Conservation (phyloP, 1,140 invertebrate genomes). For the Phymorhynchus buccinoides region DNA sequence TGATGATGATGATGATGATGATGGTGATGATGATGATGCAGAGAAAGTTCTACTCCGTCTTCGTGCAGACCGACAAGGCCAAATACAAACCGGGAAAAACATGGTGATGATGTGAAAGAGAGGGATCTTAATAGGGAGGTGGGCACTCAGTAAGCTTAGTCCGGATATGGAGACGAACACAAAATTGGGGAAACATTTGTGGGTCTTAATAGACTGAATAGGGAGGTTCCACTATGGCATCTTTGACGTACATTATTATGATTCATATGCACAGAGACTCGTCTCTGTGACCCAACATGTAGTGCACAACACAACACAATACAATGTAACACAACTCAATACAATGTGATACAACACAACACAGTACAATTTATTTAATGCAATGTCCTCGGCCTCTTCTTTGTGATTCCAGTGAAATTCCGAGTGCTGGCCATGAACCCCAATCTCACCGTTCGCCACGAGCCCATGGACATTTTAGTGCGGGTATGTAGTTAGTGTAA, state of each 20-base stretch:
- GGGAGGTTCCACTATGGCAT: background rate
- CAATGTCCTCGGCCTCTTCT: background rate
- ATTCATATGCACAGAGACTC: background rate
- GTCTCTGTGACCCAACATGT: background rate
- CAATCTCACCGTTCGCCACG: constrained; percentile 54
- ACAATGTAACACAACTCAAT: background rate
- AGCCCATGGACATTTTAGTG: constrained; percentile 56
- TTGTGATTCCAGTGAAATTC: constrained; percentile 56
- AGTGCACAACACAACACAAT: background rate
- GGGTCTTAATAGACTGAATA: background rate
- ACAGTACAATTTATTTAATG: background rate
- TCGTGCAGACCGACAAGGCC: constrained; percentile 59
- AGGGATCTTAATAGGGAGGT: too few relatives aligned
- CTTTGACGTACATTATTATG: background rate
- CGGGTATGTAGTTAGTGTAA: constrained; percentile 45
- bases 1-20: too few relatives aligned
- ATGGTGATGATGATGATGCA: constrained; percentile 6
- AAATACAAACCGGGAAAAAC: constrained; percentile 57
- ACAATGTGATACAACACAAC: background rate
- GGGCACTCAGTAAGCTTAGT: too few relatives aligned
- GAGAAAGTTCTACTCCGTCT: constrained; percentile 47
- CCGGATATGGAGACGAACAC: too few relatives aligned
- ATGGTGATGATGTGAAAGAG: background rate
- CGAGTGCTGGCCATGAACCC: constrained; percentile 60
- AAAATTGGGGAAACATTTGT: too few relatives aligned